phyloP scores from a whole-genome alignment of 2,113 vertebrate genomes.

The Petaurus breviceps region DNA sequence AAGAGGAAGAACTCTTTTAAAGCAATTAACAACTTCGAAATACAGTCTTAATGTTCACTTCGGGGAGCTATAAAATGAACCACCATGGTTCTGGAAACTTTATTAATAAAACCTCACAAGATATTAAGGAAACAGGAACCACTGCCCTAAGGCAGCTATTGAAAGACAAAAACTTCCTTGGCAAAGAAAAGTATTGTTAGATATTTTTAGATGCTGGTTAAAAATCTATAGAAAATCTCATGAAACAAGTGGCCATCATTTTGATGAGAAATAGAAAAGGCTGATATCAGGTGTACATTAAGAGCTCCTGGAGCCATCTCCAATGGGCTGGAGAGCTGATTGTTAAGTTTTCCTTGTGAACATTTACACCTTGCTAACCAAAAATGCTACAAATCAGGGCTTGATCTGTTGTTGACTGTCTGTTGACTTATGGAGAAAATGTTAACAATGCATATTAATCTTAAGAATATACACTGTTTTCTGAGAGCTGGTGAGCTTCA shows the following conservation, averaged over 20 bases:
- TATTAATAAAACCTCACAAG: background rate
- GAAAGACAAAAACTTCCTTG: background rate
- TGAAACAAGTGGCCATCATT: background rate
- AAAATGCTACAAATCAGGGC: background rate
- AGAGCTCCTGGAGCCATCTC: background rate
- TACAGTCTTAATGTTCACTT: background rate
- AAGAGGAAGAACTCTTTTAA: background rate
- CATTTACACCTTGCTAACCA: background rate
- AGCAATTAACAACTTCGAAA: background rate
- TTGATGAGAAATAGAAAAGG: background rate
- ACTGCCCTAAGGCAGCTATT: background rate
- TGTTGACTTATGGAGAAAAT: no score
- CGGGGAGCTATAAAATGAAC: background rate
- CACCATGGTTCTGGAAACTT: background rate
- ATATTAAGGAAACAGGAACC: background rate
- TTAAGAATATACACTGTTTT: no score
- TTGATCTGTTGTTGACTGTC: no score
- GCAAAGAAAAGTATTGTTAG: background rate
- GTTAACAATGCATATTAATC: background rate
- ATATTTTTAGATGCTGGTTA: background rate
- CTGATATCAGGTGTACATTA: background rate
- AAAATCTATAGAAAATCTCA: background rate
- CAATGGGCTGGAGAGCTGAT: background rate
- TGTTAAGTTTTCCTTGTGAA: background rate
- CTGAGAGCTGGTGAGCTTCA: background rate